Evolutionary conservation across 2,113 vertebrate genomes (phyloP).

Genomic region (Lontra canadensis): DNA sequence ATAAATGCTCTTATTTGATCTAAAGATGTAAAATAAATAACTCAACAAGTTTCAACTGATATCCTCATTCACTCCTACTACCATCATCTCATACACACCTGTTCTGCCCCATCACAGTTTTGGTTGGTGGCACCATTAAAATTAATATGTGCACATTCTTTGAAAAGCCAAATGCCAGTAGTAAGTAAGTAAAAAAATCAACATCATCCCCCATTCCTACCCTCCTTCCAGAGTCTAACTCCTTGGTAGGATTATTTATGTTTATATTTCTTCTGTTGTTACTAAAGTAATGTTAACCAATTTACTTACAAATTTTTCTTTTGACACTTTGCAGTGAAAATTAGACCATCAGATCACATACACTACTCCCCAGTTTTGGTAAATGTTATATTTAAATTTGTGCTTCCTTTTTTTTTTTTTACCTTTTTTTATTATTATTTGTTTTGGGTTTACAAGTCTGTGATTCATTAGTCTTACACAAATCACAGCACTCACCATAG

Average conservation of each 20-base stretch:
- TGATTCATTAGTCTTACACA: too few species aligned
- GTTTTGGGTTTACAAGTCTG: too few species aligned
- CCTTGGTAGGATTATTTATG: neutral
- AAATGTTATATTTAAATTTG: neutral
- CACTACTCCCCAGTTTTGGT: neutral
- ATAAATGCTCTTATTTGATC: neutral
- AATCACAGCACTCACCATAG: too few species aligned
- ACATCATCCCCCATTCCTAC: neutral
- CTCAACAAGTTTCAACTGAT: slow-evolving; percentile 12
- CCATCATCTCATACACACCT: neutral
- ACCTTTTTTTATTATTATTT: too few species aligned
- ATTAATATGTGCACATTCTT: neutral
- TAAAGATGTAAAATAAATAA: slow-evolving; percentile 34
- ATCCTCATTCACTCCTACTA: neutral
- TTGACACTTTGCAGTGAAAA: neutral
- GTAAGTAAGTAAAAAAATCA: neutral
- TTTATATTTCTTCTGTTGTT: neutral
- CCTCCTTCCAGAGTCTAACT: neutral
- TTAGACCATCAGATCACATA: neutral
- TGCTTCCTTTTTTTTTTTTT: neutral
- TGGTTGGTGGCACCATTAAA: neutral
- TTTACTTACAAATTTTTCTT: neutral
- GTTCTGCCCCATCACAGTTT: neutral
- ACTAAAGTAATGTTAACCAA: neutral
- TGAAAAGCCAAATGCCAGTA: neutral